Evolutionary conservation across 2,888 invertebrate genomes (phyloP).

Genomic region (Drosophila infuscata): DNA sequence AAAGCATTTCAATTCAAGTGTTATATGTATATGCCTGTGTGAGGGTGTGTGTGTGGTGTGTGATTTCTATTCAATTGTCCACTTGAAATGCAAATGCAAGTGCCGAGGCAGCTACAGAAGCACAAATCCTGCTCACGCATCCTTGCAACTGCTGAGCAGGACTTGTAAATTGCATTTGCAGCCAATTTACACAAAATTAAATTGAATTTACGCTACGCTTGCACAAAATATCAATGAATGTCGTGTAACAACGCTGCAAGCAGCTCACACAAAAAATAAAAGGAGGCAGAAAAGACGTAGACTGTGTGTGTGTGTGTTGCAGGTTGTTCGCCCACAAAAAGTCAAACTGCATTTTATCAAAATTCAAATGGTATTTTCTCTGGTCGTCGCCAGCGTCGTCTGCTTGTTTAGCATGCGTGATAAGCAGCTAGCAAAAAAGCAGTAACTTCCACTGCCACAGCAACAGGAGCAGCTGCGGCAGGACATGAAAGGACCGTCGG

Average conservation of each 20-base stretch:
- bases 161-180: constrained; percentile 75
- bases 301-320: neutral
- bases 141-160: constrained; percentile 48
- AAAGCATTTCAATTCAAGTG: neutral
- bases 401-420: constrained; percentile 77
- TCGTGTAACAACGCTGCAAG: constrained; percentile 57
- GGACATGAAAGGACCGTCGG: constrained; percentile 41
- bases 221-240: constrained; percentile 77
- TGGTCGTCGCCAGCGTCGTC: constrained; percentile 47
- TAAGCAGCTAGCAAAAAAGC: constrained; percentile 69
- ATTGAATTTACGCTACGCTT: constrained; percentile 77
- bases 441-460: constrained; percentile 25
- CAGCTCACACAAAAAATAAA: constrained; percentile 25
- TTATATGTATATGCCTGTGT: neutral
- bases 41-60: neutral
- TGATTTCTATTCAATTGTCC: constrained; percentile 23
- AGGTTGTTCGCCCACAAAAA: constrained; percentile 55
- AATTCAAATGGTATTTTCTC: constrained; percentile 75
- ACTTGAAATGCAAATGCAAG: constrained; percentile 41
- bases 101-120: constrained; percentile 26
- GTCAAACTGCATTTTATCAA: constrained; percentile 75
- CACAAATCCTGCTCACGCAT: constrained; percentile 49
- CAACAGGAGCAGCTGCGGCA: constrained; percentile 31
- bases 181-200: constrained; percentile 77
- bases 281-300: constrained; percentile 21